phyloP scores from a whole-genome alignment of 2,888 invertebrate genomes.

The Parelbella ahira region DNA sequence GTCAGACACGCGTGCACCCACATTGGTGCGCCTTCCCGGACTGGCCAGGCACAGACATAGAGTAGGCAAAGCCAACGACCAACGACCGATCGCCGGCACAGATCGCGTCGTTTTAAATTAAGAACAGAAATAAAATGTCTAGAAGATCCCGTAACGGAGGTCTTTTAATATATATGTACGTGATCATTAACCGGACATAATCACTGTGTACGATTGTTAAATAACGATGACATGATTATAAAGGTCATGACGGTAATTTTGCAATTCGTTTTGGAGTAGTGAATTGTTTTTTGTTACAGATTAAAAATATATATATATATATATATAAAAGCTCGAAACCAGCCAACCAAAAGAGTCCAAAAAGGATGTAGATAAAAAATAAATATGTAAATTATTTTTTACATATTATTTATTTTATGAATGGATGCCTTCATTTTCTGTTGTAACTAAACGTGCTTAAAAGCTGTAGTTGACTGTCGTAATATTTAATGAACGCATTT shows the following conservation, averaged over 20 bases:
- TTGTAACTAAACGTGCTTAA: no score
- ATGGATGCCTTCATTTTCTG: no score
- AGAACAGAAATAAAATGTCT: conserved; percentile 60
- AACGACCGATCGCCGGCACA: conserved; percentile 37
- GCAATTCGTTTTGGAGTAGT: no score
- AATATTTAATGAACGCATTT: background rate
- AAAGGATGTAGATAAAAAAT: no score
- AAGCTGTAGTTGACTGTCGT: background rate
- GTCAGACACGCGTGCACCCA: conserved; percentile 60
- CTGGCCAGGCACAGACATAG: conserved; percentile 39
- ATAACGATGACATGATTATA: conserved; percentile 32
- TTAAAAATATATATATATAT: no score
- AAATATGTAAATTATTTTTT: no score
- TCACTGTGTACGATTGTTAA: conserved; percentile 44
- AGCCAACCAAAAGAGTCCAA: no score
- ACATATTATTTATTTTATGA: no score
- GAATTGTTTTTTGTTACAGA: no score
- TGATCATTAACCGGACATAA: conserved; percentile 28
- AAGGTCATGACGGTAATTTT: no score
- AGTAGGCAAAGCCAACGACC: no score
- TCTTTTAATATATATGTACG: conserved; percentile 35
- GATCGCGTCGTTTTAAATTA: conserved; percentile 56
- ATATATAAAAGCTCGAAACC: no score
- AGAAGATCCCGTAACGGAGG: conserved; percentile 39
- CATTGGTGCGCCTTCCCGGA: conserved; percentile 69